A percentile compares a stretch with the other conserved stretches of the same genome.
Conservation (phyloP, 2,797 vertebrate genomes). For the Acomys russatus region DNA sequence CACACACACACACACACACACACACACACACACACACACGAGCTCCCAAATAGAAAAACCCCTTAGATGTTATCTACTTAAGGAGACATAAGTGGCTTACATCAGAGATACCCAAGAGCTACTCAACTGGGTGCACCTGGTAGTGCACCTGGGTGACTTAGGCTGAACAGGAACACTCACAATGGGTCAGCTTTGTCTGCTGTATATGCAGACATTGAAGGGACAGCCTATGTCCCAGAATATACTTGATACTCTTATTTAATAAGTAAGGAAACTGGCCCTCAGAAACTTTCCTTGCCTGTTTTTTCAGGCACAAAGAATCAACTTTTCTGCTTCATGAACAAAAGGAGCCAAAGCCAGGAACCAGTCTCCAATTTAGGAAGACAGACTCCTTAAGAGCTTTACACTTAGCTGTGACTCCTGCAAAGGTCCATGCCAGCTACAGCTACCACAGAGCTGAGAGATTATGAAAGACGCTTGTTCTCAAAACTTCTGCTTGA, state of each 20-base stretch:
- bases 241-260: background rate
- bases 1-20: background rate
- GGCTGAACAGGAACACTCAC: background rate
- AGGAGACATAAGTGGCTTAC: background rate
- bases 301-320: background rate
- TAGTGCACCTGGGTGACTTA: background rate
- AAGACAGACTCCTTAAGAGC: background rate
- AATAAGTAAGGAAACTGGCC: background rate
- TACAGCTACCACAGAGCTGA: background rate
- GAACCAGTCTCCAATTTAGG: background rate
- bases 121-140: background rate
- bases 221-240: fast-evolving
- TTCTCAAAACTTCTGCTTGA: constrained; percentile 64
- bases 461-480: background rate
- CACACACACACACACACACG: background rate
- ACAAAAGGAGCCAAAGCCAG: too few relatives aligned
- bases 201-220: background rate
- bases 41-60: background rate
- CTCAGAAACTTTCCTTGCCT: background rate
- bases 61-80: background rate
- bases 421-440: background rate
- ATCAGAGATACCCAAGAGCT: background rate
- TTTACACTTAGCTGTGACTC: background rate
- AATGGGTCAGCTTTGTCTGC: background rate
- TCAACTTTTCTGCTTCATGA: background rate